Conservation (phyloP, 1,140 invertebrate genomes). For the Drosophila repleta region DNA sequence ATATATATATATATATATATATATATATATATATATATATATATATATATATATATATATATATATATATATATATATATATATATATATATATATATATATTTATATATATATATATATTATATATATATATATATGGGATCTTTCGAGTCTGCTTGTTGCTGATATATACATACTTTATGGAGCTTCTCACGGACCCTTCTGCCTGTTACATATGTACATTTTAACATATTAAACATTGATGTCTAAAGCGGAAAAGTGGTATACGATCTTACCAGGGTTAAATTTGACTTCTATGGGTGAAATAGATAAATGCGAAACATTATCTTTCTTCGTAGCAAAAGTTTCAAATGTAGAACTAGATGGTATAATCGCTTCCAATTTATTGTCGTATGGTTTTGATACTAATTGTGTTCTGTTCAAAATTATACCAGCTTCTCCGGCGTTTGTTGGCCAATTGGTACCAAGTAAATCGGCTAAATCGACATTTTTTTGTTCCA, state of each 20-base stretch:
- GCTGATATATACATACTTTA: too few species aligned
- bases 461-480: constrained; percentile 81
- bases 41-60: too few species aligned
- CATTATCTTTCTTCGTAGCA: not conserved
- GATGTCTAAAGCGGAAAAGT: not conserved
- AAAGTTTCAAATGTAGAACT: not conserved
- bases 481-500: constrained; percentile 64
- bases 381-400: constrained; percentile 31
- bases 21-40: too few species aligned
- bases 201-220: too few species aligned
- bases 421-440: constrained; percentile 56
- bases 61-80: too few species aligned
- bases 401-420: constrained; percentile 35
- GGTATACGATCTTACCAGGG: constrained; percentile 12
- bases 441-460: constrained; percentile 76
- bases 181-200: too few species aligned
- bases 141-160: too few species aligned
- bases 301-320: not conserved
- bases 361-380: constrained; percentile 9
- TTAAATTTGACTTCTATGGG: constrained; percentile 4
- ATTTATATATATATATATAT: too few species aligned
- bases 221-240: too few species aligned
- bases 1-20: too few species aligned
- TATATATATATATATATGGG: too few species aligned
- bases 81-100: too few species aligned